Conservation (phyloP, 2,888 invertebrate species). For the Netelia inedita region DNA sequence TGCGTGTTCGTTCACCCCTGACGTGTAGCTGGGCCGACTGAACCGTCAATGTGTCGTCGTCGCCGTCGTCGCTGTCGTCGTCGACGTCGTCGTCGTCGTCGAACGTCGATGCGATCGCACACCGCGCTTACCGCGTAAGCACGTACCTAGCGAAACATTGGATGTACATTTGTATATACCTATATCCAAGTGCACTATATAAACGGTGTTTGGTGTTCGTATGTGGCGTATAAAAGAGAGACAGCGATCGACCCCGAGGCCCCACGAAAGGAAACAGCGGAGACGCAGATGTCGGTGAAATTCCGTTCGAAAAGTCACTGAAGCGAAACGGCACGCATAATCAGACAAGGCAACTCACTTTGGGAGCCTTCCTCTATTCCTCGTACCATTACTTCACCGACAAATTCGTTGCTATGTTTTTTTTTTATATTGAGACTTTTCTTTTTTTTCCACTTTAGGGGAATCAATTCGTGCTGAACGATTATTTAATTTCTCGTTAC, state of each 20-base stretch:
- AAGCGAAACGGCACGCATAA: slow-evolving; percentile 83
- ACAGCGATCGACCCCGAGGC: slow-evolving; percentile 20
- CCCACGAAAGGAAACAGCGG: slow-evolving; percentile 79
- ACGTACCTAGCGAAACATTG: slow-evolving; percentile 11
- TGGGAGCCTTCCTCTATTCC: slow-evolving; percentile 81
- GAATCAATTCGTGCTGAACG: too few relatives aligned
- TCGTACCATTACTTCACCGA: slow-evolving; percentile 75
- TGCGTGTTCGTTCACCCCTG: slow-evolving; percentile 81
- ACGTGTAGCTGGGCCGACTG: slow-evolving; percentile 71
- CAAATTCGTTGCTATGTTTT: slow-evolving; percentile 42
- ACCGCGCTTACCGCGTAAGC: slow-evolving; percentile 21
- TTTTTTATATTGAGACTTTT: background rate
- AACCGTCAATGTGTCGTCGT: slow-evolving; percentile 23
- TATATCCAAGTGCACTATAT: slow-evolving; percentile 23
- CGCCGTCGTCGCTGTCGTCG: slow-evolving; percentile 3
- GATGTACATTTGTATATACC: slow-evolving; percentile 16
- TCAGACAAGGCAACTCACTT: slow-evolving; percentile 85
- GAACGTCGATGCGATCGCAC: slow-evolving; percentile 44
- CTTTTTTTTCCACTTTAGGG: background rate
- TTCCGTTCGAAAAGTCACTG: slow-evolving; percentile 84
- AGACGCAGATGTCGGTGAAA: slow-evolving; percentile 84
- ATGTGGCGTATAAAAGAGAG: slow-evolving; percentile 66
- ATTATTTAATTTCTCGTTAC: too few relatives aligned
- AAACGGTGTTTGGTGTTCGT: slow-evolving; percentile 68
- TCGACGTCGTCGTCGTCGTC: slow-evolving; percentile 2